Percentiles rank a stretch among this genome's conserved stretches.
Evolutionary conservation across 2,113 vertebrate genomes (phyloP).

Genomic region (Seriola dumerili): DNA sequence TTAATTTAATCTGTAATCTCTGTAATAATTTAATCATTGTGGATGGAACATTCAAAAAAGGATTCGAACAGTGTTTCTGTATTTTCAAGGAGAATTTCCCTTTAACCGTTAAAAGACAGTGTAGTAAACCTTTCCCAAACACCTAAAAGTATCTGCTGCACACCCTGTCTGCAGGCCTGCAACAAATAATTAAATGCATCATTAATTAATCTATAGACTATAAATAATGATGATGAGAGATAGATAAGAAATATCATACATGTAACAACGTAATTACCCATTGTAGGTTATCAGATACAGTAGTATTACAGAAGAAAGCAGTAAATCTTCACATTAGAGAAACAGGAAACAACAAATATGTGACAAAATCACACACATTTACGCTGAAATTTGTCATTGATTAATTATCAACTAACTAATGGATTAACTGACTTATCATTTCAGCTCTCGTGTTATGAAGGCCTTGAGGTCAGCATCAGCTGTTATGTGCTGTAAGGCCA

Average conservation of each 20-base stretch:
- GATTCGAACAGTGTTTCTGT: neutral
- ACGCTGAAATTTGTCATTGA: neutral
- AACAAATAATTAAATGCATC: neutral
- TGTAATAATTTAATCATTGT: neutral
- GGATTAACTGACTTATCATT: neutral
- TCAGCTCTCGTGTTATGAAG: neutral
- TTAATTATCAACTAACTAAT: neutral
- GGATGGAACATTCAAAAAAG: neutral
- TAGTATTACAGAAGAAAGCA: no score
- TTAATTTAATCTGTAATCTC: no score
- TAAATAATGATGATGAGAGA: neutral
- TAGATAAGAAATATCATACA: neutral
- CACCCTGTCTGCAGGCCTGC: neutral
- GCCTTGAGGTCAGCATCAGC: neutral
- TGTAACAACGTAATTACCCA: neutral
- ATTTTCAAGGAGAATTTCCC: neutral
- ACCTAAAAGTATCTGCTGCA: constrained; percentile 6
- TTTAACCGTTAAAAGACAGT: neutral
- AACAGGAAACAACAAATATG: neutral
- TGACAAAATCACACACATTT: neutral
- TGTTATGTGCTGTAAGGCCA: neutral
- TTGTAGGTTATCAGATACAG: neutral
- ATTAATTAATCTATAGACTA: neutral
- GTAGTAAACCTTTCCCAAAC: neutral
- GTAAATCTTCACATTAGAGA: no score